These are phyloP conservation scores for Pristiophorus japonicus DNA, from an alignment of 2,113 vertebrate genomes.

Conservation along the genomic window DNA sequence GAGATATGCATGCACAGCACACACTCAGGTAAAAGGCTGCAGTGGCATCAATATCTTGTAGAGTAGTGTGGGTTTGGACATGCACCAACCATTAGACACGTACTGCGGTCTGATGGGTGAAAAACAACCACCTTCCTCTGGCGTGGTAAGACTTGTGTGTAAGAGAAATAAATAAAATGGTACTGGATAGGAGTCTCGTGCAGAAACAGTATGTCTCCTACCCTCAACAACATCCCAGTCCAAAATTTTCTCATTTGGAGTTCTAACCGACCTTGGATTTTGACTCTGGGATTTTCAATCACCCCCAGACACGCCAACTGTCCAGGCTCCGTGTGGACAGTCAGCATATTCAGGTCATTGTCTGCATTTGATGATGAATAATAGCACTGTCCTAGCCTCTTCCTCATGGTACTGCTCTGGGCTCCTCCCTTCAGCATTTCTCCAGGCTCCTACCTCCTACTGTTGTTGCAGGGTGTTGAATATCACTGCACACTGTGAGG, in stretches of 20 bases:
- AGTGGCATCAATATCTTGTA: background rate
- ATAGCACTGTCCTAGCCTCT: background rate
- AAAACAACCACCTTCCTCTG: background rate
- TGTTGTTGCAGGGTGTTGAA: background rate
- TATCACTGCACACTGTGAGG: background rate
- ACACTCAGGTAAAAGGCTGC: conserved; percentile 60
- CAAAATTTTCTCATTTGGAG: background rate
- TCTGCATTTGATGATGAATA: background rate
- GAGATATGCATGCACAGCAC: conserved; percentile 67
- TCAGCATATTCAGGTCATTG: background rate
- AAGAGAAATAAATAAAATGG: background rate
- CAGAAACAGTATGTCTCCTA: background rate
- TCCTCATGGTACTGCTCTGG: background rate
- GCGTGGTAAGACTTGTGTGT: background rate
- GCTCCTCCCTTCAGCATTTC: background rate
- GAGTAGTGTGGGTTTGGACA: background rate
- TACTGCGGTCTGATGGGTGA: background rate
- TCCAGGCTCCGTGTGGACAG: background rate
- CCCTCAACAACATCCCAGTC: background rate
- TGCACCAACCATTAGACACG: too few relatives aligned
- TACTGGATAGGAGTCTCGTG: background rate
- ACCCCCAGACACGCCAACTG: background rate
- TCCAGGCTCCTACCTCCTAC: background rate
- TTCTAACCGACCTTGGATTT: background rate
- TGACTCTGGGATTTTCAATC: background rate